Conservation (phyloP, 2,888 invertebrate genomes). For the Polydrusus tereticollis region DNA sequence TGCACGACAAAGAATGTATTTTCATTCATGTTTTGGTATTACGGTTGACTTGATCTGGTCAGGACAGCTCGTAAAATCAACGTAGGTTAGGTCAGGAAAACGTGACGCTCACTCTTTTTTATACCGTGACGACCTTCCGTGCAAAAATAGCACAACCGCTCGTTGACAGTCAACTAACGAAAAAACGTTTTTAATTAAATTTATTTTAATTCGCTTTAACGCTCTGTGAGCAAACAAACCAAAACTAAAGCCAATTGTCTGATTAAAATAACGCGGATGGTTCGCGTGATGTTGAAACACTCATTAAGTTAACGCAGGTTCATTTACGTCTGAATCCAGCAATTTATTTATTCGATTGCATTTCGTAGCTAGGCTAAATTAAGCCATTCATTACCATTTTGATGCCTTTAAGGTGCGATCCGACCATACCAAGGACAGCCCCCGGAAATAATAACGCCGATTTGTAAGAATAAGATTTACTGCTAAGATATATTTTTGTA, state of each 20-base stretch:
- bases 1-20: too few species aligned
- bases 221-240: background rate
- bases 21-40: too few species aligned
- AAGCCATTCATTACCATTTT: slow-evolving; percentile 47
- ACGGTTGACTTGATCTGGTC: too few species aligned
- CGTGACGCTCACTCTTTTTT: too few species aligned
- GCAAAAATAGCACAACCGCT: too few species aligned
- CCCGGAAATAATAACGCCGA: slow-evolving; percentile 34
- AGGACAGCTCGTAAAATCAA: too few species aligned
- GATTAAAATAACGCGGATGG: slow-evolving; percentile 55
- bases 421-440: slow-evolving; percentile 24
- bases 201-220: background rate
- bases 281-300: slow-evolving; percentile 56
- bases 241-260: slow-evolving; percentile 16
- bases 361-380: slow-evolving; percentile 43
- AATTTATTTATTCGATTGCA: slow-evolving; percentile 47
- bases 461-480: slow-evolving; percentile 20
- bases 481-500: background rate
- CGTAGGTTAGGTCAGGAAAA: too few species aligned
- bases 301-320: slow-evolving; percentile 55
- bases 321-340: slow-evolving; percentile 53
- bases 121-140: too few species aligned
- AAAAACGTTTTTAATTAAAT: background rate
- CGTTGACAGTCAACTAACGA: too few species aligned
- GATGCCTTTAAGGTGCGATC: slow-evolving; percentile 46